Conservation (phyloP, 2,888 invertebrate genomes). For the Aspidapion aeneum region DNA sequence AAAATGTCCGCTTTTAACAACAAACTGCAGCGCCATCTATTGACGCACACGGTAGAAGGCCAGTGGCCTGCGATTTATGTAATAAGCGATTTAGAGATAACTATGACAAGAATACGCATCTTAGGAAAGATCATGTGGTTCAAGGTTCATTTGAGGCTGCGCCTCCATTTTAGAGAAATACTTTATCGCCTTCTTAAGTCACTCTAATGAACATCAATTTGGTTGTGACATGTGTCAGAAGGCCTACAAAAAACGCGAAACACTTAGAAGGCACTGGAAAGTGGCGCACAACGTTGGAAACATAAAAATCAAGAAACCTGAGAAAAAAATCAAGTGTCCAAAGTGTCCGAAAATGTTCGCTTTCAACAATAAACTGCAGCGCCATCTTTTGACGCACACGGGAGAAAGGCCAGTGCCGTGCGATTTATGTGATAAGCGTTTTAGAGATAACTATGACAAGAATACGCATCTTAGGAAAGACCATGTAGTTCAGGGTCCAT, state of each 20-base stretch:
- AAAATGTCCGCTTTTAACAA: constrained; percentile 35
- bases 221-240: constrained; percentile 52
- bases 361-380: constrained; percentile 35
- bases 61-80: constrained; percentile 34
- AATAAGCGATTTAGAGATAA: constrained; percentile 35
- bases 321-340: constrained; percentile 38
- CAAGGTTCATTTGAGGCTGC: not conserved
- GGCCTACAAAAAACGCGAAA: constrained; percentile 50
- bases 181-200: constrained; percentile 33
- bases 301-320: constrained; percentile 37
- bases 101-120: constrained; percentile 34
- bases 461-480: constrained; percentile 34
- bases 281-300: constrained; percentile 37
- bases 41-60: constrained; percentile 36
- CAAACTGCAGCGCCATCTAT: constrained; percentile 34
- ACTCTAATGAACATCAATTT: constrained; percentile 35
- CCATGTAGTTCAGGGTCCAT: no score
- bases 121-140: constrained; percentile 32
- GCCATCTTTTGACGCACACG: constrained; percentile 35
- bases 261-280: constrained; percentile 33
- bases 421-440: constrained; percentile 33
- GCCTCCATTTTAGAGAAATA: no score
- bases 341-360: constrained; percentile 35
- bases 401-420: constrained; percentile 36
- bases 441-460: constrained; percentile 35